Base-by-base conservation (phyloP, 2,113 vertebrate genomes). In the Hemichromis elongatus region DNA sequence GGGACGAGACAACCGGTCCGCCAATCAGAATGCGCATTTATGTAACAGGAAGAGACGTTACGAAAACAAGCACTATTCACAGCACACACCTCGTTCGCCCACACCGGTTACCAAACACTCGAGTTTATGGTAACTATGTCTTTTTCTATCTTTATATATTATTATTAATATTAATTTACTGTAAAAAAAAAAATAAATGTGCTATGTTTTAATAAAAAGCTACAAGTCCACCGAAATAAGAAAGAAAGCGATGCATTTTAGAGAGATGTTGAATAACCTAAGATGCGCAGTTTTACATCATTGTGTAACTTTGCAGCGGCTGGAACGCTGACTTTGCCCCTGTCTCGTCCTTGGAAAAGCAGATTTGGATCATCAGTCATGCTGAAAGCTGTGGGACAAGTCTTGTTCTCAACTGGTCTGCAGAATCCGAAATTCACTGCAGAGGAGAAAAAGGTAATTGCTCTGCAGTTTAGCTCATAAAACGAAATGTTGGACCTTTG, bases 381-480 rank as follows among this genome's bases (percentile, higher is more conserved):
- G 97, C 35, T 96, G 45, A 96, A 96, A 89, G 79, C 96, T n/a
- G 37, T 96, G 14, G 93, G 93, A 33, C 94, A 96, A 91, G 90
- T 59, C 7, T 80, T 97, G 5, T 96, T 97, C 86, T 96, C 96
- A 1, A 73, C 82, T 16, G 95, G 95, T 35, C 79, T 95, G 18
- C 90, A 97, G 82, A 81, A 82, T 70, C 96, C 96, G 0, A 95
- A 94, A 70, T 96, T 92, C 87, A 95, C 93, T 33, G 61, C 33
- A 11, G 82, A 83, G 9, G 89, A 96, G 57, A 92, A 82, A 52
- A 89, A 95, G 96, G 96, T 97, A 86, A 80, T 77, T 78, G 26
- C 53, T 77, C 75, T 2, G 8, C 19, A 54, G 42, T 24, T 75
- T 5, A 26, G 11, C 9, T 45, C 47, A 3, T 33, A 26, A 52